A percentile compares a stretch with the other conserved stretches of the same genome.
phyloP scores from a whole-genome alignment of 1,140 invertebrate species.

The Caenorhabditis brenneri region DNA sequence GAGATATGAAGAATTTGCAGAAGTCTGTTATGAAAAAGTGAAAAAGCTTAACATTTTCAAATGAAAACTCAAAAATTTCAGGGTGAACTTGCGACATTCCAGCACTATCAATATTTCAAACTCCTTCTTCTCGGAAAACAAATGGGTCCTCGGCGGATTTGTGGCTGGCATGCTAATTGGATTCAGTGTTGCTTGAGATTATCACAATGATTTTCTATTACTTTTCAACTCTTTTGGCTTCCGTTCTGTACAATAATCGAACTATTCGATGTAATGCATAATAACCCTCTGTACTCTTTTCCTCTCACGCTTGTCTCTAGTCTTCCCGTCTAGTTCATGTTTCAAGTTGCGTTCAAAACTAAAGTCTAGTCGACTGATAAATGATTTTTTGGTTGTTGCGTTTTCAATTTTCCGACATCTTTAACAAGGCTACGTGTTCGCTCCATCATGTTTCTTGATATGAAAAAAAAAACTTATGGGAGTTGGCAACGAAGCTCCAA shows the following conservation, averaged over 20 bases:
- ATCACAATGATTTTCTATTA: background rate
- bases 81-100: too few relatives aligned
- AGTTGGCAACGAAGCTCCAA: background rate
- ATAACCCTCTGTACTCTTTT: background rate
- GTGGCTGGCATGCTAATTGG: slow-evolving; percentile 2
- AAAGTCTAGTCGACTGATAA: background rate
- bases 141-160: slow-evolving; percentile 9
- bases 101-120: background rate
- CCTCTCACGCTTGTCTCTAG: background rate
- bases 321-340: background rate
- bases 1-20: background rate
- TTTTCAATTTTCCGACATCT: background rate
- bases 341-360: background rate
- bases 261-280: slow-evolving; percentile 1
- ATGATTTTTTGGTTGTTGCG: background rate
- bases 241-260: background rate
- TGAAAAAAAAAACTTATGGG: background rate
- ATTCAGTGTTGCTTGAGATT: background rate
- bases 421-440: background rate
- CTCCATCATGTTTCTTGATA: background rate
- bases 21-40: slow-evolving; percentile 21
- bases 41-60: too few relatives aligned
- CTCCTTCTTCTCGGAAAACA: background rate
- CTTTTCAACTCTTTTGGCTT: background rate
- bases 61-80: background rate